Conservation (phyloP, 2,888 invertebrate species). For the Epistrophella euchroma region DNA sequence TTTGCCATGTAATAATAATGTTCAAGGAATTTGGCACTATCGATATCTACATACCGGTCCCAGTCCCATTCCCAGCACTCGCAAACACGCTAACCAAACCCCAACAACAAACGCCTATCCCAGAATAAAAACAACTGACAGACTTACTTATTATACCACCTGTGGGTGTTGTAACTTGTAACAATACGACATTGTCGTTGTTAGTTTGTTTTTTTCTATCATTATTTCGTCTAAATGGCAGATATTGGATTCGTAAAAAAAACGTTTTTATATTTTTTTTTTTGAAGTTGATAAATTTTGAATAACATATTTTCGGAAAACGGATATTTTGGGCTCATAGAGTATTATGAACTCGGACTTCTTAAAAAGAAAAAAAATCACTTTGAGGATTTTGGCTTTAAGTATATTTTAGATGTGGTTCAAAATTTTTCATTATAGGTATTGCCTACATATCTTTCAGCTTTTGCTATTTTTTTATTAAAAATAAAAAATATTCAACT, state of each 20-base stretch:
- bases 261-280: too few relatives aligned
- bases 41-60: constrained; percentile 1
- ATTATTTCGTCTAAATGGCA: neutral
- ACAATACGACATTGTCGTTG: constrained; percentile 67
- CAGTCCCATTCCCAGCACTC: neutral
- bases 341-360: too few relatives aligned
- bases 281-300: too few relatives aligned
- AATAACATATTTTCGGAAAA: too few relatives aligned
- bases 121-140: constrained; percentile 30
- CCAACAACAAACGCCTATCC: constrained; percentile 52
- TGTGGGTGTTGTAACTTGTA: constrained; percentile 63
- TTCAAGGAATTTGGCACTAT: constrained; percentile 26
- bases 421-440: too few relatives aligned
- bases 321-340: too few relatives aligned
- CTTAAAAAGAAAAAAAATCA: too few relatives aligned
- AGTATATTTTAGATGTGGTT: neutral
- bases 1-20: neutral
- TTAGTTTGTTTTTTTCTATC: constrained; percentile 47
- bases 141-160: constrained; percentile 42
- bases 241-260: neutral
- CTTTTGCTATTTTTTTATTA: too few relatives aligned
- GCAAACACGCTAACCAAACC: constrained; percentile 42
- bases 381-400: too few relatives aligned
- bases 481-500: too few relatives aligned
- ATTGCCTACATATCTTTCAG: too few relatives aligned